These are phyloP conservation scores for Lepidurus couesii DNA, from an alignment of 1,140 invertebrate genomes.

Conservation along the genomic window DNA sequence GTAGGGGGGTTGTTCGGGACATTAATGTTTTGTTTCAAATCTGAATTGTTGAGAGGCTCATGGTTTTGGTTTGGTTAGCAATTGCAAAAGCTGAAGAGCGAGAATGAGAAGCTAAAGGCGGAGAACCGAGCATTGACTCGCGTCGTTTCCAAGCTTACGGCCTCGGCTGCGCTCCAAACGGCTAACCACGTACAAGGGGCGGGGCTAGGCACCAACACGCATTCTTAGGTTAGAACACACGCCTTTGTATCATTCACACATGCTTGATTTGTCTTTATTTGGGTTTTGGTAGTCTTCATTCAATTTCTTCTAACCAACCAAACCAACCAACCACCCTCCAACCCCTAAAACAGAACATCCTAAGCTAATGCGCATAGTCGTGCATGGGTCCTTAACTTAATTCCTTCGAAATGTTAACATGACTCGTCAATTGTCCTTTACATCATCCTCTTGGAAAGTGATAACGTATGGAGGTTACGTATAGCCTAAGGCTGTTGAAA, in stretches of 20 bases:
- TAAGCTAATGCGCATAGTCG: too few species aligned
- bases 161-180: constrained; percentile 55
- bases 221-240: neutral
- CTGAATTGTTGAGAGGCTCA: neutral
- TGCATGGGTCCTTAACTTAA: too few species aligned
- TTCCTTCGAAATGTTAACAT: too few species aligned
- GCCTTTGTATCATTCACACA: neutral
- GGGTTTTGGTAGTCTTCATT: neutral
- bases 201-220: constrained; percentile 30
- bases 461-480: too few species aligned
- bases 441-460: too few species aligned
- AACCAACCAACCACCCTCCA: too few species aligned
- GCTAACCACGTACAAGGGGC: constrained; percentile 29
- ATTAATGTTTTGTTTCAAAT: too few species aligned
- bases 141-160: constrained; percentile 88
- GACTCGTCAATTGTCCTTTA: too few species aligned
- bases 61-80: constrained; percentile 67
- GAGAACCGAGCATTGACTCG: constrained; percentile 91
- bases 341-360: too few species aligned
- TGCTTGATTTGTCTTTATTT: neutral
- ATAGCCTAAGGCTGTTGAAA: too few species aligned
- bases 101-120: constrained; percentile 91
- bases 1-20: too few species aligned
- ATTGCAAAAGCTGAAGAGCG: constrained; percentile 94
- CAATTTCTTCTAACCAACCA: neutral